Percentiles rank a stretch among this genome's conserved stretches.
Evolutionary conservation across 1,140 invertebrate genomes (phyloP).

Genomic region (Drosophila murphyi): DNA sequence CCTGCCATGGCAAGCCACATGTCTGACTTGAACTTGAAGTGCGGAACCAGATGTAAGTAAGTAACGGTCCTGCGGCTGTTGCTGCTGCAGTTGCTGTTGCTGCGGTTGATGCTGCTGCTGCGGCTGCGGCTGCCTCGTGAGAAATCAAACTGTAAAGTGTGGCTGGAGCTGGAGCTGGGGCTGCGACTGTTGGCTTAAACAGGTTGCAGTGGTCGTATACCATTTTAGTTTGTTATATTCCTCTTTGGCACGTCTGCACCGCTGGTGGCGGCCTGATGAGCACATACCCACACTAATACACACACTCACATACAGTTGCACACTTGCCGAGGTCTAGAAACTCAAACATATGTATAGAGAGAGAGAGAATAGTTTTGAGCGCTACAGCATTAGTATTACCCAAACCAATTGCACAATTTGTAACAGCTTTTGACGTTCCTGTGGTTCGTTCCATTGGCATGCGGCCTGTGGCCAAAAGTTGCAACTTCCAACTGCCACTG

Average conservation of each 20-base stretch:
- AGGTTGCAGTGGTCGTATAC: slow-evolving; percentile 81
- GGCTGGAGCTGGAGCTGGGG: slow-evolving; percentile 50
- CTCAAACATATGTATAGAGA: slow-evolving; percentile 23
- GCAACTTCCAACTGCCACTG: slow-evolving; percentile 44
- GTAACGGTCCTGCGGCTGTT: slow-evolving; percentile 75
- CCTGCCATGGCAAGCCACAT: slow-evolving; percentile 40
- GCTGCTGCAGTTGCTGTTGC: slow-evolving; percentile 10
- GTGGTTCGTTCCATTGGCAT: slow-evolving; percentile 23
- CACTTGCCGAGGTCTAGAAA: slow-evolving; percentile 24
- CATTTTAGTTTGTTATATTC: slow-evolving; percentile 73
- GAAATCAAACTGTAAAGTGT: slow-evolving; percentile 82
- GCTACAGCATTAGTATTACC: slow-evolving; percentile 62
- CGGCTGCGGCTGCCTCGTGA: slow-evolving; percentile 77
- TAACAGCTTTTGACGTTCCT: slow-evolving; percentile 76
- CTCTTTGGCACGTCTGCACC: slow-evolving; percentile 59
- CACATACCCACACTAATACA: slow-evolving; percentile 48
- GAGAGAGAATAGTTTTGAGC: slow-evolving; percentile 29
- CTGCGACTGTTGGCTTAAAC: slow-evolving; percentile 53
- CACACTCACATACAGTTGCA: slow-evolving; percentile 22
- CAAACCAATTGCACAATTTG: slow-evolving; percentile 81
- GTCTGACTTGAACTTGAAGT: slow-evolving; percentile 77
- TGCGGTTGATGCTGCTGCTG: slow-evolving; percentile 44
- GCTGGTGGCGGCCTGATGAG: slow-evolving; percentile 52
- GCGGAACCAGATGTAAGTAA: slow-evolving; percentile 80
- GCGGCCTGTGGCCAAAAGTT: slow-evolving; percentile 37